Base-by-base conservation (phyloP, 2,888 invertebrate genomes). In the Oscheius sp. region DNA sequence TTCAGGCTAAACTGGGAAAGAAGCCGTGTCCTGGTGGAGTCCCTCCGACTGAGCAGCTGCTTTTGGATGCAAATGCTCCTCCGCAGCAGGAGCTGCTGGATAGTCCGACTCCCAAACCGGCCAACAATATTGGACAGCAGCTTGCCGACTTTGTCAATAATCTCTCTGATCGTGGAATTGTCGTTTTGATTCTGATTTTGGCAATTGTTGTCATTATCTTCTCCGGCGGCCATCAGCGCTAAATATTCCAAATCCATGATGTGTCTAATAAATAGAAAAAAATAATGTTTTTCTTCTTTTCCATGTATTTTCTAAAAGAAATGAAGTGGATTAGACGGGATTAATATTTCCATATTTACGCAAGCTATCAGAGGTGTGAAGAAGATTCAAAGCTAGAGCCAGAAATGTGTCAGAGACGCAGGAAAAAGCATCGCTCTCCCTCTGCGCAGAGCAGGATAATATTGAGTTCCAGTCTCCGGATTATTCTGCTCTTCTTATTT, bases 21-120 rank as follows among this genome's bases (percentile, higher is more conserved):
- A 80, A 79, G 41, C 72, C 61, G 23, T 84, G 84, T 61, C 72
- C 74, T 52, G 75, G 79, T 12, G 74, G 72, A 18, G 77, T 76
- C 56, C 76, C 84, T n/a, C 85, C 85, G 0, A 76, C 80, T 27
- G 85, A 85, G 58, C 85, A 85, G 69, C 66, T 85, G 46, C 76
- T 85, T 16, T 61, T 85, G 7, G 85, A 85, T 73, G 85, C 85
- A 7, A 76, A 75, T 23, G 27, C 25, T 16, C 77, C 77, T 18
- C 12, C 27, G 16, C 5, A 46, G 52, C 23, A 25, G 52, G 68
- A 53, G 25, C 27, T 29, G 49, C 35, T 68, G 27, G 46, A 25
- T 58, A 12, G 27, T 9, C 25, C 21, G 58, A 9, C 13, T 1
- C 21, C 21, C 23, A n/a, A 46, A 27, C 23, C 49, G 13, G 52